phyloP scores from a whole-genome alignment of 2,888 invertebrate genomes.

The Xanthorhoe designata region DNA sequence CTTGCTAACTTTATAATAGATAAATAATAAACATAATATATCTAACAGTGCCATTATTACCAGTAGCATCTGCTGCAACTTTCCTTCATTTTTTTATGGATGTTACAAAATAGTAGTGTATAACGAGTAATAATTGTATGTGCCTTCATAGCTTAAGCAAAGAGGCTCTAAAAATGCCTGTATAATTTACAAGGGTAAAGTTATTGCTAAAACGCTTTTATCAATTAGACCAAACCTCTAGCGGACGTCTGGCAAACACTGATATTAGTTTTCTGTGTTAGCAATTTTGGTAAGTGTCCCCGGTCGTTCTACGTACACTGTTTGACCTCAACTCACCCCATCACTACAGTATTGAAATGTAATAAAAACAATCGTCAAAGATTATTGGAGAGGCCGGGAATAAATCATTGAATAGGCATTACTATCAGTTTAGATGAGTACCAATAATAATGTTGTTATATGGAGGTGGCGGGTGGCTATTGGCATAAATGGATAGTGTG shows the following conservation, averaged over 20 bases:
- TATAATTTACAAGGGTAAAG: neutral
- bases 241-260: constrained; percentile 79
- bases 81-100: no score
- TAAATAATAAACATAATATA: no score
- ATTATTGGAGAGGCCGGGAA: constrained; percentile 35
- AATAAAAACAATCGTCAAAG: constrained; percentile 57
- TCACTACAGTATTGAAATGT: constrained; percentile 72
- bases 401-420: constrained; percentile 2
- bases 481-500: neutral
- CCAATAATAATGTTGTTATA: neutral
- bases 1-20: no score
- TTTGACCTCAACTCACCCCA: constrained; percentile 59
- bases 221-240: constrained; percentile 54
- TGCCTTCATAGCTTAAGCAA: no score
- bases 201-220: constrained; percentile 5
- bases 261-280: constrained; percentile 85
- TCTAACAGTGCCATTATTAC: no score
- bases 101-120: no score
- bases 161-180: no score
- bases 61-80: no score
- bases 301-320: constrained; percentile 71
- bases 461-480: neutral
- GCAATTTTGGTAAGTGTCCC: constrained; percentile 84
- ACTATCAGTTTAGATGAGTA: neutral
- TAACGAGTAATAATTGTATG: no score